A percentile compares a stretch with the other conserved stretches of the same genome.
phyloP scores from a whole-genome alignment of 1,140 invertebrate genomes.

The Manduca sexta region DNA sequence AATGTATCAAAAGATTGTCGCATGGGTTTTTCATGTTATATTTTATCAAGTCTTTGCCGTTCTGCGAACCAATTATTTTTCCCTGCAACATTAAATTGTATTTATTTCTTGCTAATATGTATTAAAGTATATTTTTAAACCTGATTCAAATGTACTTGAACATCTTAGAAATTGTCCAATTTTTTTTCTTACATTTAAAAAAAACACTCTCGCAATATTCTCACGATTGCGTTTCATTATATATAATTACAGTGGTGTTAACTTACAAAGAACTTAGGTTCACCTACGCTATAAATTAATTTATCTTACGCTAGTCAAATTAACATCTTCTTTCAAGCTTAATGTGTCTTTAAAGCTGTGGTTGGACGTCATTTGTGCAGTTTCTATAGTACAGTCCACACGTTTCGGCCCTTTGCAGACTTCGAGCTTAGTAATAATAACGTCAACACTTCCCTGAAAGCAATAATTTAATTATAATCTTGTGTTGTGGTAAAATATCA shows the following conservation, averaged over 20 bases:
- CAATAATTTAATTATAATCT: slow-evolving; percentile 1
- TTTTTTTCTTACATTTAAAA: too few relatives aligned
- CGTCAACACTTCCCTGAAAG: slow-evolving; percentile 21
- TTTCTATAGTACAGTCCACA: slow-evolving; percentile 8
- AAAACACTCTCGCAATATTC: too few relatives aligned
- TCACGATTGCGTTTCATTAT: too few relatives aligned
- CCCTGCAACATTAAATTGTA: slow-evolving; percentile 23
- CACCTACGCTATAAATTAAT: too few relatives aligned
- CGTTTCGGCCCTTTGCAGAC: slow-evolving; percentile 21
- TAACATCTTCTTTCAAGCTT: slow-evolving; percentile 7
- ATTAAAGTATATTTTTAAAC: too few relatives aligned
- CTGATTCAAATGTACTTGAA: too few relatives aligned
- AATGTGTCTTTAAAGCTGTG: background rate
- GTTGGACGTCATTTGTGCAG: background rate
- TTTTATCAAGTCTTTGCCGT: slow-evolving; percentile 26
- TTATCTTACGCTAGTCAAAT: too few relatives aligned
- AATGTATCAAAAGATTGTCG: slow-evolving; percentile 20
- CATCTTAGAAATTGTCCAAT: too few relatives aligned
- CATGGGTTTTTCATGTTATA: slow-evolving; percentile 45
- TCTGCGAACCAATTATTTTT: slow-evolving; percentile 24
- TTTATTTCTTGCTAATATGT: too few relatives aligned
- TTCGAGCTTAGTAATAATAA: slow-evolving; percentile 11
- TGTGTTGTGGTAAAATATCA: too few relatives aligned
- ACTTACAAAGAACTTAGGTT: too few relatives aligned
- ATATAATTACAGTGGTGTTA: too few relatives aligned